Base-by-base conservation (phyloP, 2,113 vertebrate species). In the Hemiprocne comata region DNA sequence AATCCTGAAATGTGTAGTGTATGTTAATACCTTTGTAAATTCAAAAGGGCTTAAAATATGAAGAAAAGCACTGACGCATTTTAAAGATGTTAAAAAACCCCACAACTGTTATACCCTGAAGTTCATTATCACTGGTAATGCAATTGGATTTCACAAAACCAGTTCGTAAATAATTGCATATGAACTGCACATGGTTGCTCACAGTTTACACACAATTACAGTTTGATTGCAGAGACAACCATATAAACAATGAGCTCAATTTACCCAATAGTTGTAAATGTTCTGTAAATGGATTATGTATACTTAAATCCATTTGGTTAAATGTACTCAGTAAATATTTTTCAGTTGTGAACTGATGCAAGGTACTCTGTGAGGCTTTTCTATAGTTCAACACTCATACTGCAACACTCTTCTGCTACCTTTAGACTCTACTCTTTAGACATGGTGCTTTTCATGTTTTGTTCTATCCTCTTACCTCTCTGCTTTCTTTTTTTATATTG, bases 171-270 rank as follows among this genome's bases (percentile, higher is more conserved):
- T 97, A 97, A 96, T 95, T 97, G 93, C 93, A 78, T 77, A 94
- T 87, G 95, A 97, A 97, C 87, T 88, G 80, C 87, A 96, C 94
- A 96, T 93, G 93, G 95, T 44, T 96, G 91, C 92, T 93, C 93
- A 95, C 75, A 73, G 95, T 97, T 97, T 95, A 96, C 96, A 96
- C 93, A 97, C 94, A 91, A 97, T 97, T 97, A 96, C 94, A 92
- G 87, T 84, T 96, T 95, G 96, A 97, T 95, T 97, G 95, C 90
- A 94, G 93, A 95, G 94, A 96, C 89, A 94, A 66, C 85, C 96
- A 72, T 55, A 97, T 93, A 97, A 97, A 97, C 95, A 96, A 95
- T 83, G 94, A 96, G 89, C 91, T 97, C 96, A 91, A 94, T 97
- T 97, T 97, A 94, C 88, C 80, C 91, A 91, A 71, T 85, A 93